Evolutionary conservation across 1,140 invertebrate genomes (phyloP), one percentile per base, ranked within the genome.

Genomic region (Watersipora subatra): DNA sequence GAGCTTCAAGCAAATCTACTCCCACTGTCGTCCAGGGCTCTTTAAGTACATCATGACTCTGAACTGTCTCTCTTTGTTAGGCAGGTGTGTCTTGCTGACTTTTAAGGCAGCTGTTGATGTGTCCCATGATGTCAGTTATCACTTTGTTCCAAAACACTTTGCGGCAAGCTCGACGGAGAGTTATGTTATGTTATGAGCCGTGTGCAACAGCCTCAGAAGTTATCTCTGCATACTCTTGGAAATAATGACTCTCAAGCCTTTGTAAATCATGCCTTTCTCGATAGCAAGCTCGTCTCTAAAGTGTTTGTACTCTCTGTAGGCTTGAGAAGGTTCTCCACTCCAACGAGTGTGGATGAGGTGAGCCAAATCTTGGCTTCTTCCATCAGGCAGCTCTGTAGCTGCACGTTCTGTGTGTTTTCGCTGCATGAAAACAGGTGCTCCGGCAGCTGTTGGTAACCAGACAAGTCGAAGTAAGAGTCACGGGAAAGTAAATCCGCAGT

Each of bases 401-500:
- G 34, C 7, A n/a, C 34, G n/a, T 46, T n/a, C 7, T 46, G 7
- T 12, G 7, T 46, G 7, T 46, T 7, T 12, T 12, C 7, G 34
- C n/a, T n/a, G 34, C 7, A 12, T 7, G 7, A n/a, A 46, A 46
- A 46, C 7, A 46, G 7, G 34, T 46, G 34, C n/a, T 46, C 34
- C n/a, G 34, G 34, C n/a, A 46, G 34, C n/a, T 46, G 34, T 46
- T 46, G 34, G n/a, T 46, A 46, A 19, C 46, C 59, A 20, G 7
- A 2, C 15, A 2, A 26, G 25, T 66, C 65, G 12, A 64, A 7
- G 17, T 30, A 29, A 24, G 57, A 57, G 62, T 55, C 73, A 58
- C n/a, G 71, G 72, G 30, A 27, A 17, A 65, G 57, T 56, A 63
- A 46, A 69, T 68, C 80, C 68, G 29, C 77, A 78, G 63, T 81